Evolutionary conservation across 92 coral and sea anemone species (phyloP), one percentile per base, ranked within the genome.

Genomic region (Palythoa grandis): DNA sequence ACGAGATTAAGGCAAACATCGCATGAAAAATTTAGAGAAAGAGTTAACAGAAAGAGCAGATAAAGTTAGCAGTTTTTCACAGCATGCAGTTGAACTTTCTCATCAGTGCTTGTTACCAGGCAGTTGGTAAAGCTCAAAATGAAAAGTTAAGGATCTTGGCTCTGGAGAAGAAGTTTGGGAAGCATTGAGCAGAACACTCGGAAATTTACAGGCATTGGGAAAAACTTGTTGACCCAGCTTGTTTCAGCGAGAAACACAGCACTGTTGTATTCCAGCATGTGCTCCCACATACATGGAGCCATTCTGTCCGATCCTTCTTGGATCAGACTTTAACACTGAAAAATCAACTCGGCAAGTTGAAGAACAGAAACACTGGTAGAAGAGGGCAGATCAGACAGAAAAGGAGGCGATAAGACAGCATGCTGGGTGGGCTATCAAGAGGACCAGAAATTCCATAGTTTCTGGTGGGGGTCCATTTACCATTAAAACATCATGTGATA

Each of bases 341-440:
- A 72, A 2, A 15, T 72, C 48, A 39, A 24, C 37, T 15, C 70
- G 3, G 11, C 29, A 65, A 22, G 37, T 39, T 39, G 37, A n/a
- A 43, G 22, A 39, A 72, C n/a, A 39, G 38, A 70, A 54, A 72
- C 38, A 65, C 50, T 54, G 60, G 5, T 12, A 54, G 54, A 72
- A 72, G 54, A 39, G 77, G 20, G 77, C 39, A 73, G 77, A 73
- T n/a, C 39, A 7, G 39, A 43, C 43, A 24, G 82, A 56, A 56
- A 56, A 50, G 78, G 82, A 39, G 57, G 88, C 88, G 37, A 68
- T n/a, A 6, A 65, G 37, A 2, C 70, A 17, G 23, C 70, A 65
- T 65, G 70, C 70, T 19, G 70, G 70, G 70, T 74, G 75, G 82
- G 82, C 88, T 24, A 74, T 85, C 61, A 61, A 85, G 58, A 85